phyloP scores from a whole-genome alignment of 2,113 vertebrate species.

The Rutilus rutilus region DNA sequence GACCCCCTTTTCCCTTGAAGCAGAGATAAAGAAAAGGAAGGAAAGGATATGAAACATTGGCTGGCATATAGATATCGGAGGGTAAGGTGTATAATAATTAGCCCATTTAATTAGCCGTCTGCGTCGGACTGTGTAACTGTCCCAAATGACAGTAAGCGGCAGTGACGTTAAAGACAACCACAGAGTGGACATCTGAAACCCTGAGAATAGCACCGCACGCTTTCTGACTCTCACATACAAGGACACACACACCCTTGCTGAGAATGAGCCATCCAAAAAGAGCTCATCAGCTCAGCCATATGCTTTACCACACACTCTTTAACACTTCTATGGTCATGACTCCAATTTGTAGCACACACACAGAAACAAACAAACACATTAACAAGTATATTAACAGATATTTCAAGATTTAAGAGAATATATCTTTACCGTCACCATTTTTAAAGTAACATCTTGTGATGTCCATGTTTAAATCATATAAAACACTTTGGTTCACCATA shows the following conservation, averaged over 20 bases:
- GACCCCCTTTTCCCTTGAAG: conserved; percentile 22
- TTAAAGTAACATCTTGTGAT: too few relatives aligned
- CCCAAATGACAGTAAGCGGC: conserved; percentile 61
- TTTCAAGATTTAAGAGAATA: background rate
- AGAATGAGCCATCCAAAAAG: conserved; percentile 33
- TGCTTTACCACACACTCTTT: conserved; percentile 42
- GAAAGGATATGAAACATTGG: conserved; percentile 24
- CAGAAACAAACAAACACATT: conserved; percentile 6
- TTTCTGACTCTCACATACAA: conserved; percentile 15
- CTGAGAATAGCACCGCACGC: conserved; percentile 4
- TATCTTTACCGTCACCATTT: background rate
- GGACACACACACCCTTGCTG: conserved; percentile 44
- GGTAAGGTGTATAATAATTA: conserved; percentile 48
- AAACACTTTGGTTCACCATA: background rate
- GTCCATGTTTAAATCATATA: too few relatives aligned
- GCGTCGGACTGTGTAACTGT: conserved; percentile 48
- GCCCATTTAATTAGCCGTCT: conserved; percentile 57
- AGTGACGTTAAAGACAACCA: conserved; percentile 52
- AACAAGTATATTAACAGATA: background rate
- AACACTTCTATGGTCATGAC: conserved; percentile 19
- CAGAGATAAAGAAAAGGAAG: conserved; percentile 24
- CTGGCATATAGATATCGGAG: background rate
- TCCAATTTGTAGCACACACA: conserved; percentile 41
- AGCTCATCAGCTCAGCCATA: conserved; percentile 52
- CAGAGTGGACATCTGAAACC: conserved; percentile 58